These are phyloP conservation scores for Calephelis nemesis DNA, from an alignment of 1,140 invertebrate genomes.

Conservation along the genomic window DNA sequence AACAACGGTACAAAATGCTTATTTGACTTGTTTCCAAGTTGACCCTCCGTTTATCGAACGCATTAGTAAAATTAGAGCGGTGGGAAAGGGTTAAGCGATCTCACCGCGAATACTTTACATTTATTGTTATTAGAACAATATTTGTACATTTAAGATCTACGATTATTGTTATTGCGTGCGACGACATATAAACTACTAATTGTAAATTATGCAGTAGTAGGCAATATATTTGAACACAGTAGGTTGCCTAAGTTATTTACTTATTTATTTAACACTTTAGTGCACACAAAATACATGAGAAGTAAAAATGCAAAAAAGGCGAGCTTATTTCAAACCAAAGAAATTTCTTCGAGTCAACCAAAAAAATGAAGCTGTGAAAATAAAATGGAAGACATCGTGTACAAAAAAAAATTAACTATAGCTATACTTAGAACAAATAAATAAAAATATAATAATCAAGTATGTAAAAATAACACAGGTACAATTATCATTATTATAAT, in stretches of 20 bases:
- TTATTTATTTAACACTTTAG: no score
- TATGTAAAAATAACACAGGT: no score
- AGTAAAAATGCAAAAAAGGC: no score
- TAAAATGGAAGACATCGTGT: no score
- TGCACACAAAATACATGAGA: no score
- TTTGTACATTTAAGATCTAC: slow-evolving; percentile 69
- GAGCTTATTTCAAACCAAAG: no score
- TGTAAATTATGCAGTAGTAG: slow-evolving; percentile 14
- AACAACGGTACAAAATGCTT: slow-evolving; percentile 59
- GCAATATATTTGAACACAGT: not conserved
- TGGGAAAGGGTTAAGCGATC: slow-evolving; percentile 68
- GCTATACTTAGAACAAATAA: no score
- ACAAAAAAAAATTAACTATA: no score
- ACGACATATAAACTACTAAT: slow-evolving; percentile 18
- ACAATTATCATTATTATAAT: no score
- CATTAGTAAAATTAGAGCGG: slow-evolving; percentile 78
- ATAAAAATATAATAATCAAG: no score
- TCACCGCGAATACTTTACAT: slow-evolving; percentile 64
- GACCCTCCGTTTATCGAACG: slow-evolving; percentile 55
- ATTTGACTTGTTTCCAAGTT: slow-evolving; percentile 59
- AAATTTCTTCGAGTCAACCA: no score
- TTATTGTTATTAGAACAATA: slow-evolving; percentile 79
- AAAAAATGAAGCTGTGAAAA: no score
- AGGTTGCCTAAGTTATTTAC: not conserved
- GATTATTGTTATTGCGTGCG: slow-evolving; percentile 62